Base-by-base conservation (phyloP, 53 echinoderm and acorn worm species). In the Astropecten irregularis region DNA sequence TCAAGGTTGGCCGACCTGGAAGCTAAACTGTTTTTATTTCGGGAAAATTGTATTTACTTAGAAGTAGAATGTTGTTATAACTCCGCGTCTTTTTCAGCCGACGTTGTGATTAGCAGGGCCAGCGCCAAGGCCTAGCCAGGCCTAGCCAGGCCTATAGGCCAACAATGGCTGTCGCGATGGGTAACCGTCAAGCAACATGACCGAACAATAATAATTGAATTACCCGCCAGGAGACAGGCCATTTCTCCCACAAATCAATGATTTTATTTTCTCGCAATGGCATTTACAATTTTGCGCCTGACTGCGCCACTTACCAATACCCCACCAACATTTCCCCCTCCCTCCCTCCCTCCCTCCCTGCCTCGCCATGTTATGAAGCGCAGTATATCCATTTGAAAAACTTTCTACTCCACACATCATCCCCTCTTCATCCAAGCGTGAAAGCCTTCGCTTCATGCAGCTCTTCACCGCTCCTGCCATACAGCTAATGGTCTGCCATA, bases 221-320 rank as follows among this genome's bases (percentile, higher is more conserved):
- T 79, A 79, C 40, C 8, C 29, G 22, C 46, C 79, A 42, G 48
- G 47, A 62, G 60, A 49, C 44, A 61, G 61, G 47, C 62, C 60
- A 62, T 79, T 79, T 48, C 62, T 47, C 60, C 31, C 31, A 9
- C 47, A 57, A 34, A 68, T 61, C 79, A 42, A 62, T 60, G 60
- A 62, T 79, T 79, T 46, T 79, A 60, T 79, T 68, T 68, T 79
- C 60, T 46, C 40, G 60, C 60, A 79, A 79, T 62, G 79, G 62
- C 79, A 60, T 79, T 79, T 79, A 62, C 79, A 79, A 79, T 79
- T 79, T 79, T 31, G 79, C 47, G 79, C 62, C 47, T 49, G 62
- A 48, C 33, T 79, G 62, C 18, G 30, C 39, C 11, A 9, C 28
- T 42, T 26, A 10, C 62, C 44, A 23, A 29, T 37, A 27, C 20